A percentile compares a stretch with the other conserved stretches of the same genome.
Conservation (phyloP, 2,888 invertebrate genomes). For the Sesia apiformis region DNA sequence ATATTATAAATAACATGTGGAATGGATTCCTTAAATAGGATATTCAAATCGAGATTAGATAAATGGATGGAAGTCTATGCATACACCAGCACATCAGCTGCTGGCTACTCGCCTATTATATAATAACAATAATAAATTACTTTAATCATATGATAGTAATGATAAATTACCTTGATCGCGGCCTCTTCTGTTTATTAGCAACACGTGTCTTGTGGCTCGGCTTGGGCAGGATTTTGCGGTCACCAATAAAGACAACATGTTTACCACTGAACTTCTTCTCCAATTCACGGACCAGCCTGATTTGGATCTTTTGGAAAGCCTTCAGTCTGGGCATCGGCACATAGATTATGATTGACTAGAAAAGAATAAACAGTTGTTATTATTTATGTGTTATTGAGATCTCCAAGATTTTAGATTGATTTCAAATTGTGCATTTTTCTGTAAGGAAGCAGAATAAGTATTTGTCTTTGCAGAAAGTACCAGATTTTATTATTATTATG, state of each 20-base stretch:
- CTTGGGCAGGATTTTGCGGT: slow-evolving; percentile 97
- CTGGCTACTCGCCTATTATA: too few species aligned
- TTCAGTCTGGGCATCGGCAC: slow-evolving; percentile 99
- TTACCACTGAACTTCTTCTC: slow-evolving; percentile 99
- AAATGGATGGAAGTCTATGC: too few species aligned
- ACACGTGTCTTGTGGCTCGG: slow-evolving; percentile 95
- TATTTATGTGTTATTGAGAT: not conserved
- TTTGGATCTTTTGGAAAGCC: slow-evolving; percentile 98
- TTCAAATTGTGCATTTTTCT: too few species aligned
- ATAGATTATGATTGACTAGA: slow-evolving; percentile 96
- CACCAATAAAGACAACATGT: slow-evolving; percentile 98
- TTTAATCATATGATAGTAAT: not conserved
- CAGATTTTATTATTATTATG: too few species aligned
- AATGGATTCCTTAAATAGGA: too few species aligned
- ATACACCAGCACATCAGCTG: too few species aligned
- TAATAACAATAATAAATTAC: too few species aligned
- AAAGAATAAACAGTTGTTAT: slow-evolving; percentile 19
- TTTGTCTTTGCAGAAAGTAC: too few species aligned
- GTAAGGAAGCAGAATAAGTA: too few species aligned
- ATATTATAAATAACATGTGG: too few species aligned
- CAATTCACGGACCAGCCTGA: slow-evolving; percentile 95
- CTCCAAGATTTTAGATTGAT: too few species aligned
- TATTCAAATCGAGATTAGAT: too few species aligned
- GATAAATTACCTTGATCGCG: slow-evolving; percentile 74
- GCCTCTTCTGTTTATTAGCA: slow-evolving; percentile 84